phyloP scores from a whole-genome alignment of 2,113 vertebrate genomes.

The Otis tarda region DNA sequence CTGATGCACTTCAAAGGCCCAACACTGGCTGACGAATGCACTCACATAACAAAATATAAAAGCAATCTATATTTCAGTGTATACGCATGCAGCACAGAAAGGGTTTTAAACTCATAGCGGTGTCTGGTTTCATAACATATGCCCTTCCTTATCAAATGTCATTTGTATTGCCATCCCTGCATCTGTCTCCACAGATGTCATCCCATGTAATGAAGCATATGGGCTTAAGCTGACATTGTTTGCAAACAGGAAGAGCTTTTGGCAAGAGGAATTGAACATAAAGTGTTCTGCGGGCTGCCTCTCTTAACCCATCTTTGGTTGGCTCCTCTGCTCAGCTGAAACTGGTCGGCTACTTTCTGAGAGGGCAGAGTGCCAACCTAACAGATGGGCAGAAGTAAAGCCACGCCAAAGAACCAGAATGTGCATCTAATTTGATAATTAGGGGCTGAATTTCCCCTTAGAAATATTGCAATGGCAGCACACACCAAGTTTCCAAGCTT shows the following conservation, averaged over 20 bases:
- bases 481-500: conserved; percentile 9
- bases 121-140: conserved; percentile 64
- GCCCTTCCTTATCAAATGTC: conserved; percentile 68
- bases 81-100: background rate
- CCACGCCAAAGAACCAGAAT: conserved; percentile 61
- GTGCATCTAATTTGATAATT: conserved; percentile 67
- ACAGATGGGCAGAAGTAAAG: conserved; percentile 56
- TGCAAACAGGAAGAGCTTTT: conserved; percentile 68
- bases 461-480: background rate
- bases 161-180: conserved; percentile 56
- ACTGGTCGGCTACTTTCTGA: conserved; percentile 32
- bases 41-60: background rate
- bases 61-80: background rate
- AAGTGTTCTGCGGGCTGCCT: conserved; percentile 41
- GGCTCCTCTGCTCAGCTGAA: conserved; percentile 47
- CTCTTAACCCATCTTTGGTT: conserved; percentile 58
- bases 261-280: conserved; percentile 30
- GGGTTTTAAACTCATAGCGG: background rate
- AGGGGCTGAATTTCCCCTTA: conserved; percentile 44
- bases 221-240: conserved; percentile 66
- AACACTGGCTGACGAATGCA: background rate
- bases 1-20: background rate
- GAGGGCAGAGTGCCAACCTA: conserved; percentile 43
- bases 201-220: conserved; percentile 66
- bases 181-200: conserved; percentile 70